A percentile compares a stretch with the other conserved stretches of the same genome.
Conservation (phyloP, 2,113 vertebrate species). For the Equus quagga region DNA sequence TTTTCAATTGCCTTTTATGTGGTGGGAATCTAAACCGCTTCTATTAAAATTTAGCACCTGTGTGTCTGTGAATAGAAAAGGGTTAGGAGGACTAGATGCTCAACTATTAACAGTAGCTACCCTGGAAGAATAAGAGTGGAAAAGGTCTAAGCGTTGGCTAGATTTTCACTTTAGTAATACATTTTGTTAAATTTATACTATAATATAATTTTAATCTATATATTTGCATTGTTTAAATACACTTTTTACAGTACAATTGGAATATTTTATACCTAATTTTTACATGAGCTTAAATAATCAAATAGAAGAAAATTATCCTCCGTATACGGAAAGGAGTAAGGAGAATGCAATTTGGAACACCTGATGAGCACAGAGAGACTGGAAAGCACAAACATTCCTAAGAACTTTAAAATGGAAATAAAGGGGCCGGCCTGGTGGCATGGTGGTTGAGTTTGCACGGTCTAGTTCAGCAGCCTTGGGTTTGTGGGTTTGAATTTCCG, state of each 20-base stretch:
- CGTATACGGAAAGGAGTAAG: neutral
- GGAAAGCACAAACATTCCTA: neutral
- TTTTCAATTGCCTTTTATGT: neutral
- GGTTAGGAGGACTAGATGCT: neutral
- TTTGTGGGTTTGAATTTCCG: too few relatives aligned
- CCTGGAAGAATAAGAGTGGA: neutral
- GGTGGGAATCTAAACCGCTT: neutral
- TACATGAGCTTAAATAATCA: neutral
- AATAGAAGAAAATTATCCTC: neutral
- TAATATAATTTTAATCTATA: neutral
- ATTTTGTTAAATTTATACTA: neutral
- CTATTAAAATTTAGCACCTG: slow-evolving; percentile 1
- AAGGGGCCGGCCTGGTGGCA: neutral
- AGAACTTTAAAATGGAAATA: neutral
- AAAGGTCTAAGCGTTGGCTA: neutral
- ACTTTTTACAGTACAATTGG: neutral
- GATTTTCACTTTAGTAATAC: neutral
- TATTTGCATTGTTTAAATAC: neutral
- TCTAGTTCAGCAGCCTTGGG: too few relatives aligned
- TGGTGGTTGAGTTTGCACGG: too few relatives aligned
- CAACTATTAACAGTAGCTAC: neutral
- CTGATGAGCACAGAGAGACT: neutral
- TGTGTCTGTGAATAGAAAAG: neutral
- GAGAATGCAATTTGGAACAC: neutral
- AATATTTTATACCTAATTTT: neutral